Base-by-base conservation (phyloP, 2,888 invertebrate genomes). In the Perdita meconis region DNA sequence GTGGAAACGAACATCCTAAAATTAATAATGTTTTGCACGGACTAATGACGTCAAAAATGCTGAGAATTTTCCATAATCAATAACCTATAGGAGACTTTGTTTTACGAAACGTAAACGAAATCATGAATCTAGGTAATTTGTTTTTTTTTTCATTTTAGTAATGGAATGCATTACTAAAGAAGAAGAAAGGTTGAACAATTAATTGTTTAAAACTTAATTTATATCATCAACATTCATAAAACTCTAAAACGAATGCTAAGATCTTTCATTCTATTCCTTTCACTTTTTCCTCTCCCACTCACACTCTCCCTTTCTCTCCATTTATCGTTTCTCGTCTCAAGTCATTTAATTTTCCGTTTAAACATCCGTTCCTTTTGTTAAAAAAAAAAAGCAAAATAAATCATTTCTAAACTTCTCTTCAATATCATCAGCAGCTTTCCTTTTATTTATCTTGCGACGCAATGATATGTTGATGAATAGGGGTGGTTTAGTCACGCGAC, bases 401-500 rank as follows among this genome's bases (percentile, higher is more conserved):
- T 75, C 67, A 22, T 34, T 44, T 40, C 55, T 66, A 60, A 60
- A 63, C 19, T 16, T 50, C 59, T 73, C 19, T 63, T 57, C 13
- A 59, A 19, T 57, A 70, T 50, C 47, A 67, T 64, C 78, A 81
- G 50, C 76, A 75, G 74, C 65, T 67, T 61, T 81, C 56, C 61
- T 78, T 75, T 55, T 63, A 51, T 69, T 19, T 59, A 36, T 81
- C 63, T 79, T 74, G 72, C 68, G 79, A 81, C 79, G 74, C 76
- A 80, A 85, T 86, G 88, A 89, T 89, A 89, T 89, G 87, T 88
- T 83, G 80, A 74, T 79, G 81, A 80, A 74, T 63, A 82, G 77
- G 67, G 22, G 59, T 57, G 59, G 64, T 44, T n/a, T 67, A 69
- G 26, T 75, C 68, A 72, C 57, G 68, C 73, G 60, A 44, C 69